These are phyloP conservation scores for Cyanocitta stelleri DNA, from an alignment of 2,113 vertebrate species.

Conservation along the genomic window DNA sequence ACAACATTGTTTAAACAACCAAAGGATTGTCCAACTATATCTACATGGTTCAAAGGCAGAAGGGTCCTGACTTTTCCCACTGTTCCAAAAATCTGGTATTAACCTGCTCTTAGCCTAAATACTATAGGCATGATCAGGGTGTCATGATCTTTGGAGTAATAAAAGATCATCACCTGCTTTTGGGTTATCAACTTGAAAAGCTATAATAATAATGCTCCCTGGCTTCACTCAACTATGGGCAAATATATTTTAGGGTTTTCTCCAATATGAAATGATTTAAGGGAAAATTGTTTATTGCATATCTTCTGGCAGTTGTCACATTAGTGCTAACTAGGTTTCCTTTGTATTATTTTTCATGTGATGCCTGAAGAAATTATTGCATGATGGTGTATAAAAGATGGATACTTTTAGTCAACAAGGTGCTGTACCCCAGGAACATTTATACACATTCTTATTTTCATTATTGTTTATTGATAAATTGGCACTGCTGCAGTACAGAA, in stretches of 20 bases:
- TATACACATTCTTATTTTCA: not conserved
- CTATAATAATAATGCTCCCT: not conserved
- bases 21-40: not conserved
- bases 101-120: not conserved
- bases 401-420: not conserved
- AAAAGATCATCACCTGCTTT: not conserved
- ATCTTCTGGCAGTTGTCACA: not conserved
- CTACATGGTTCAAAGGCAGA: not conserved
- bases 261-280: not conserved
- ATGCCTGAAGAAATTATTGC: not conserved
- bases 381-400: not conserved
- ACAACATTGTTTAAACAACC: not conserved
- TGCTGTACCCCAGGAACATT: not conserved
- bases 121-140: not conserved
- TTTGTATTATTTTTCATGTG: not conserved
- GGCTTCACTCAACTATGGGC: not conserved
- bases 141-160: not conserved
- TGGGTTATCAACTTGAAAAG: no score
- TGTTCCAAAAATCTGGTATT: not conserved
- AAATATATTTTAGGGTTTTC: not conserved
- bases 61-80: not conserved
- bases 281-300: not conserved
- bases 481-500: not conserved
- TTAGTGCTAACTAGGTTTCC: not conserved
- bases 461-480: not conserved